Evolutionary conservation across 2,888 invertebrate species (phyloP).

Genomic region (Cryptocephalus primarius): DNA sequence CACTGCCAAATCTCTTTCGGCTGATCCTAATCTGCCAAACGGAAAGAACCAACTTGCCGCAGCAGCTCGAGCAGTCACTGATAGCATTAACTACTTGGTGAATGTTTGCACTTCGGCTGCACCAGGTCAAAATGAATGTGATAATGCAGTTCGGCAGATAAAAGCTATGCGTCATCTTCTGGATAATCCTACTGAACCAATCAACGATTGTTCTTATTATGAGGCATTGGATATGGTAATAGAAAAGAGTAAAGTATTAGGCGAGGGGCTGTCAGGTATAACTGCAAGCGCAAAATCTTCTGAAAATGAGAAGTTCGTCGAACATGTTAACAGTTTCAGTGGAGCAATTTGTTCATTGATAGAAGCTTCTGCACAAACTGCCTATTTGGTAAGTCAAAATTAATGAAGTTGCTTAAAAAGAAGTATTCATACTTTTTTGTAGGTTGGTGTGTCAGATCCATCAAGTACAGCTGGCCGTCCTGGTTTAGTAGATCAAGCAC

Average conservation of each 20-base stretch:
- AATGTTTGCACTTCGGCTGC: slow-evolving; percentile 81
- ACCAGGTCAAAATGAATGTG: slow-evolving; percentile 92
- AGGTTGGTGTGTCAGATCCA: slow-evolving; percentile 86
- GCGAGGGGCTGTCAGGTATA: slow-evolving; percentile 91
- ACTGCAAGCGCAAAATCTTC: slow-evolving; percentile 83
- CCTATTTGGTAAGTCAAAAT: slow-evolving; percentile 57
- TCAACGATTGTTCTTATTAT: slow-evolving; percentile 82
- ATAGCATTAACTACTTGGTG: slow-evolving; percentile 83
- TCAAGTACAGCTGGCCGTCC: slow-evolving; percentile 79
- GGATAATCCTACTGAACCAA: slow-evolving; percentile 76
- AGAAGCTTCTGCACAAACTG: slow-evolving; percentile 89
- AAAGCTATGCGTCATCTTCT: slow-evolving; percentile 74
- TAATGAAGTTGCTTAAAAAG: not conserved
- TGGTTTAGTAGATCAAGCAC: slow-evolving; percentile 80
- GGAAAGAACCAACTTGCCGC: slow-evolving; percentile 80
- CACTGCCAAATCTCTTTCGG: slow-evolving; percentile 81
- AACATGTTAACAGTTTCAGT: slow-evolving; percentile 73
- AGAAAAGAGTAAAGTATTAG: slow-evolving; percentile 69
- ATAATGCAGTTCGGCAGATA: slow-evolving; percentile 87
- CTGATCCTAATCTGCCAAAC: slow-evolving; percentile 82
- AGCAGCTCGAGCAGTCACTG: slow-evolving; percentile 83
- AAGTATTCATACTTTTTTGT: slow-evolving; percentile 1
- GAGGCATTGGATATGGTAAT: slow-evolving; percentile 88
- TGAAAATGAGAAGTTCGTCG: slow-evolving; percentile 75
- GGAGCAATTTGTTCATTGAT: slow-evolving; percentile 83